Evolutionary conservation across 2,888 invertebrate species (phyloP), one percentile per base, ranked within the genome.

Genomic region (Dicranocentrus wangi): DNA sequence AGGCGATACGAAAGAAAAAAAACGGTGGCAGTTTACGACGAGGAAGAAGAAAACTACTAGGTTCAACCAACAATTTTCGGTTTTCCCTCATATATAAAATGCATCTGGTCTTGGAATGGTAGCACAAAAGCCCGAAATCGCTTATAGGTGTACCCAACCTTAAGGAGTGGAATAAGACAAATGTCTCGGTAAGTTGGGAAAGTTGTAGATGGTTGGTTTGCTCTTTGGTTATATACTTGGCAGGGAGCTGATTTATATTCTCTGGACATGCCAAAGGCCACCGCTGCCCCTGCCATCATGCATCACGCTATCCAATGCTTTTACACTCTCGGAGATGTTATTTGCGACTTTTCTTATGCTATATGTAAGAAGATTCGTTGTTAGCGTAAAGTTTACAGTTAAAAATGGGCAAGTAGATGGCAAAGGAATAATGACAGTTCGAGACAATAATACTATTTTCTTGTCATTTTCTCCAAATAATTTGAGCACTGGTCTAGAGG

Each of bases 191-290:
- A 17, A 42, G 23, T 25, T 17, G n/a, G 77, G 63, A 78, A 63
- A 78, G 61, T 70, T 78, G 76, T 78, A 68, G 76, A 69, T 69
- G 68, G 77, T 63, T 28, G 77, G 68, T 76, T 78, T 78, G 19
- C 55, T 65, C 66, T 42, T 58, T 71, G 72, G 58, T 63, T 80
- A 68, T 58, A 51, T 32, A 15, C 60, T 25, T 80, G 72, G 66
- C 72, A 60, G 71, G 61, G 23, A 66, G 55, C 79, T 80, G 79
- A 80, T 80, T 80, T 80, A 80, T 80, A 80, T 80, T 72, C 79
- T 80, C 68, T 80, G 79, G 79, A 80, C 79, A 80, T 80, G 79
- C 79, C 79, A 80, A 72, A 72, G 79, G 79, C 72, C 72, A 80
- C 72, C 72, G 61, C 63, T 23, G 32, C 27, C 69, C 21, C 15